These are phyloP conservation scores for Alviniconcha strummeri DNA, from an alignment of 2,888 invertebrate species.

Conservation along the genomic window DNA sequence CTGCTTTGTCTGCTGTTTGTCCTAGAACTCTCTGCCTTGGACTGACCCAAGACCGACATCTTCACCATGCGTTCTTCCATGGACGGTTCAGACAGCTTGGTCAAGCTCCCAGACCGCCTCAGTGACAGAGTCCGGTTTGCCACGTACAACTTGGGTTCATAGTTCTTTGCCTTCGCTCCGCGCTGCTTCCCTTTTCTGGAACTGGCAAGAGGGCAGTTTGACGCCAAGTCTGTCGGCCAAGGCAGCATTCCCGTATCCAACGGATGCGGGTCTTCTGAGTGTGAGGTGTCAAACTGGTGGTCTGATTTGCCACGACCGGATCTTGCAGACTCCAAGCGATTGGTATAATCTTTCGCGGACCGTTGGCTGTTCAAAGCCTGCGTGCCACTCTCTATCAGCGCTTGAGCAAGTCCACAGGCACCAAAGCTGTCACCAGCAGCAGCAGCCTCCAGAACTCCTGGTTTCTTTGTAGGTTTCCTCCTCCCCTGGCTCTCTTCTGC, in stretches of 20 bases:
- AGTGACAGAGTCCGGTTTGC: conserved; percentile 58
- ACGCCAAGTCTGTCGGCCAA: background rate
- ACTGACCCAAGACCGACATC: background rate
- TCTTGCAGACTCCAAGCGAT: too few species aligned
- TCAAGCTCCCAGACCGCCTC: conserved; percentile 54
- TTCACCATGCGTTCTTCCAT: conserved; percentile 20
- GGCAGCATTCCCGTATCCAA: background rate
- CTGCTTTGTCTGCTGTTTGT: background rate
- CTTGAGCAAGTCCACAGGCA: too few species aligned
- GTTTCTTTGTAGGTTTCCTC: background rate
- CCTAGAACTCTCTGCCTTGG: background rate
- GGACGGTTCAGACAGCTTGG: conserved; percentile 37
- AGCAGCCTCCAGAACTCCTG: too few species aligned
- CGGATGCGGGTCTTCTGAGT: too few species aligned
- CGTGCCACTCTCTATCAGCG: too few species aligned
- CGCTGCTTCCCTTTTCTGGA: conserved; percentile 9
- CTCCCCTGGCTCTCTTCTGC: background rate
- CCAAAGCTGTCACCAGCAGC: too few species aligned
- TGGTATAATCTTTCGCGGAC: too few species aligned
- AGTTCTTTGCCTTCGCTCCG: conserved; percentile 34
- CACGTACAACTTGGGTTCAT: conserved; percentile 57
- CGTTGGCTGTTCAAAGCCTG: too few species aligned
- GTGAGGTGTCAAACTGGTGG: too few species aligned
- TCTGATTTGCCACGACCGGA: too few species aligned
- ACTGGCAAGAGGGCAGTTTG: conserved; percentile 7